phyloP scores from a whole-genome alignment of 2,113 vertebrate species.

The Lasiurus borealis region DNA sequence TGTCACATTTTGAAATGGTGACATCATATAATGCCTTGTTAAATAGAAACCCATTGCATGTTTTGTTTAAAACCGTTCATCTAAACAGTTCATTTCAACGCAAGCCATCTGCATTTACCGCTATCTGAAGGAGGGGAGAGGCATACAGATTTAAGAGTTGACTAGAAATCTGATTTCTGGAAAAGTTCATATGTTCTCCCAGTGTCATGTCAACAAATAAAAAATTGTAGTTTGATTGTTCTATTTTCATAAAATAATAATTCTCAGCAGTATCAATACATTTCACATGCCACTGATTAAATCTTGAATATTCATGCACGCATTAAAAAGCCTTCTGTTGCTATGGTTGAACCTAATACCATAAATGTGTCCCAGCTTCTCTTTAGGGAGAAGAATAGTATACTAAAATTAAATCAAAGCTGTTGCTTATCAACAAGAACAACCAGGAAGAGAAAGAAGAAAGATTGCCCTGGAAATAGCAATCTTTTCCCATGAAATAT shows the following conservation, averaged over 20 bases:
- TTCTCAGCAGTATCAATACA: constrained; percentile 67
- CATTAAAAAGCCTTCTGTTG: constrained; percentile 71
- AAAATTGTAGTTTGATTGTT: constrained; percentile 48
- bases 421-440: constrained; percentile 54
- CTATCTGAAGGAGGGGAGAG: not conserved
- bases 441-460: constrained; percentile 41
- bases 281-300: constrained; percentile 70
- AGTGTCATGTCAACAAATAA: constrained; percentile 61
- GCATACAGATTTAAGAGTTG: constrained; percentile 46
- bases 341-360: constrained; percentile 56
- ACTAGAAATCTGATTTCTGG: not conserved
- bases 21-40: constrained; percentile 7
- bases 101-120: constrained; percentile 22
- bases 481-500: constrained; percentile 35
- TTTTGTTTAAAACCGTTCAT: constrained; percentile 59
- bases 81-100: constrained; percentile 29
- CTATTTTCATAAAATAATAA: constrained; percentile 75
- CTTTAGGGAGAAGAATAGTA: constrained; percentile 52
- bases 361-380: constrained; percentile 64
- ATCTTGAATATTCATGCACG: constrained; percentile 78
- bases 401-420: constrained; percentile 70
- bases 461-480: not conserved
- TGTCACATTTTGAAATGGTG: constrained; percentile 5
- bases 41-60: constrained; percentile 35
- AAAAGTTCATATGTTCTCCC: constrained; percentile 40